Base-by-base conservation (phyloP, 2,888 invertebrate species). In the Mesoligia furuncula region DNA sequence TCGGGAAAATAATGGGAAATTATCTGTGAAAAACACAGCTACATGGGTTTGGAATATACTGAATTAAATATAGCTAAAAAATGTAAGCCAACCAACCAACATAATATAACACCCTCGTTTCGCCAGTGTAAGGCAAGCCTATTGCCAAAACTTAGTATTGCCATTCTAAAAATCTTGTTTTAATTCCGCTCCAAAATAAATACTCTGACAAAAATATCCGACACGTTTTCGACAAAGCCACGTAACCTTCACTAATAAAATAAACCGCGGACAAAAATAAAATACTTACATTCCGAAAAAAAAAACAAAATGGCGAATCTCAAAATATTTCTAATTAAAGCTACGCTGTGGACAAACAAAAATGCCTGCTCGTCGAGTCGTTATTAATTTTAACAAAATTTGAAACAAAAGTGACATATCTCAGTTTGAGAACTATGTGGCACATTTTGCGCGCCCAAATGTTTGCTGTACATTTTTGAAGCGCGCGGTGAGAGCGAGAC, bases 341-440 rank as follows among this genome's bases (percentile, higher is more conserved):
- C 90, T 84, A 84, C 89, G 73, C 84, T 85, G 79, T 91, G 92
- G 88, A 91, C 91, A 84, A 83, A 90, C 93, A 94, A 94, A 93
- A 94, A 95, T 93, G 90, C 91, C 90, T 81, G 86, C 90, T 76
- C 90, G 90, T 85, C 85, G 90, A 87, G 84, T 90, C 92, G 92
- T 95, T 96, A 96, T 96, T 96, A 96, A 96, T 95, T 95, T 96
- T 95, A 75, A 83, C 91, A 92, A 95, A 96, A 95, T 96, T 96
- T 94, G 39, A 91, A 95, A 95, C 96, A 95, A 96, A 96, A 95
- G 94, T 94, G 93, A 93, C 95, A 93, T 95, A 94, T 95, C 93
- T 94, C 92, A 90, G 93, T 95, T 94, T 92, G 93, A 91, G 93
- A 95, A 95, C 93, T 94, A 96, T 96, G 94, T 90, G 89, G 88